Conservation (phyloP, 2,888 invertebrate genomes). For the Caenorhabditis virilis region DNA sequence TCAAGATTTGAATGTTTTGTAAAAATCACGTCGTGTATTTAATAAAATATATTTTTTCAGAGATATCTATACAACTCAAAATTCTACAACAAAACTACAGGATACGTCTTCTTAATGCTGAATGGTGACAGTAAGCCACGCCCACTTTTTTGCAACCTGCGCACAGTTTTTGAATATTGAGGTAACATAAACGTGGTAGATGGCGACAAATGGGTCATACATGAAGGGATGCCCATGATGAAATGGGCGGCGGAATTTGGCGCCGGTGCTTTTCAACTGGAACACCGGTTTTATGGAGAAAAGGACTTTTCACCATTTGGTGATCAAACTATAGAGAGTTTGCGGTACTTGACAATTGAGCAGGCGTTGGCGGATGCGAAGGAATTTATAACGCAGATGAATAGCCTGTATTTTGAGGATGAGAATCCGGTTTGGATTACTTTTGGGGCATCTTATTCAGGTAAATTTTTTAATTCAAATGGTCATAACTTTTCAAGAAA, state of each 20-base stretch:
- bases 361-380: conserved; percentile 46
- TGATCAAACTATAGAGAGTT: conserved; percentile 27
- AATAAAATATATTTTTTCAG: conserved; percentile 10
- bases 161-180: too few relatives aligned
- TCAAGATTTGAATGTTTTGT: conserved; percentile 1
- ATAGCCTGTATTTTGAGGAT: conserved; percentile 33
- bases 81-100: conserved; percentile 39
- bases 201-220: conserved; percentile 48
- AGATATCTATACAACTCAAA: conserved; percentile 48
- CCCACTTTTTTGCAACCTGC: too few relatives aligned
- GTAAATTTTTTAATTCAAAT: conserved; percentile 34
- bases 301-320: conserved; percentile 34
- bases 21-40: not conserved
- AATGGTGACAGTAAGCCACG: too few relatives aligned
- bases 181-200: conserved; percentile 24
- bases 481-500: too few relatives aligned
- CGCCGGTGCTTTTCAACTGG: conserved; percentile 48
- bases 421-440: conserved; percentile 47
- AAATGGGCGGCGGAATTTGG: conserved; percentile 40
- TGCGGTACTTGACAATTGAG: conserved; percentile 37
- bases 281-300: conserved; percentile 48
- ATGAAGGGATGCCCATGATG: conserved; percentile 48
- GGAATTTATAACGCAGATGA: conserved; percentile 47
- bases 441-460: conserved; percentile 50
- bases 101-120: conserved; percentile 45